Conservation (phyloP, 2,797 vertebrate genomes). For the Mus spretus region DNA sequence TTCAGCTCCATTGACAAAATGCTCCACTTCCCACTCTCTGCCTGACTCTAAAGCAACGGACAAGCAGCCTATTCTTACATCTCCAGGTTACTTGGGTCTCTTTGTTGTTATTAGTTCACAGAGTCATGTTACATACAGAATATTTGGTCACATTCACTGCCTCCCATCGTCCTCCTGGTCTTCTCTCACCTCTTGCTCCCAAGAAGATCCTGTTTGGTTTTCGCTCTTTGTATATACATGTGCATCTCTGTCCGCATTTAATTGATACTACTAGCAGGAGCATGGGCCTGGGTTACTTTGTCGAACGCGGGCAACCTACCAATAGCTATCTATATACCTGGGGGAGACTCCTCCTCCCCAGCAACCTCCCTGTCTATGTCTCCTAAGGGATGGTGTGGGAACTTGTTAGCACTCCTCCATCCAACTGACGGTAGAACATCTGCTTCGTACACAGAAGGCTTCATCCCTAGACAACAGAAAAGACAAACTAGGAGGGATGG, state of each 20-base stretch:
- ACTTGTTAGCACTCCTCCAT: not conserved
- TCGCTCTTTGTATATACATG: accelerated
- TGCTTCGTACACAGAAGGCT: not conserved
- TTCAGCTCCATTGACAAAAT: not conserved
- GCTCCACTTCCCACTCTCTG: not conserved
- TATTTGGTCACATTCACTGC: not conserved
- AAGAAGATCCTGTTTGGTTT: not conserved
- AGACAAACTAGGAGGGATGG: not conserved
- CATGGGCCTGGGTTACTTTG: not conserved
- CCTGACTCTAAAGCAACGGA: not conserved
- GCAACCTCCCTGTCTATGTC: no score
- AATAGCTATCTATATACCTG: not conserved
- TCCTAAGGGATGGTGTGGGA: not conserved
- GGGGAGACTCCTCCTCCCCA: no score
- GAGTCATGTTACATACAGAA: not conserved
- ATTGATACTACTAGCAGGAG: not conserved
- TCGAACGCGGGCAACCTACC: not conserved
- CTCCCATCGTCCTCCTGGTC: not conserved
- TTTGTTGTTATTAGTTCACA: not conserved
- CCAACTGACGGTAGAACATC: not conserved
- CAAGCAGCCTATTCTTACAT: not conserved
- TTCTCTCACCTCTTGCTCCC: not conserved
- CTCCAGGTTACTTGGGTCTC: not conserved
- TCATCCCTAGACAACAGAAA: not conserved
- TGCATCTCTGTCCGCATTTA: not conserved